Percentiles rank a stretch among this genome's conserved stretches.
These are phyloP conservation scores for Eupsittula cactorum DNA, from an alignment of 2,113 vertebrate species.

Conservation along the genomic window DNA sequence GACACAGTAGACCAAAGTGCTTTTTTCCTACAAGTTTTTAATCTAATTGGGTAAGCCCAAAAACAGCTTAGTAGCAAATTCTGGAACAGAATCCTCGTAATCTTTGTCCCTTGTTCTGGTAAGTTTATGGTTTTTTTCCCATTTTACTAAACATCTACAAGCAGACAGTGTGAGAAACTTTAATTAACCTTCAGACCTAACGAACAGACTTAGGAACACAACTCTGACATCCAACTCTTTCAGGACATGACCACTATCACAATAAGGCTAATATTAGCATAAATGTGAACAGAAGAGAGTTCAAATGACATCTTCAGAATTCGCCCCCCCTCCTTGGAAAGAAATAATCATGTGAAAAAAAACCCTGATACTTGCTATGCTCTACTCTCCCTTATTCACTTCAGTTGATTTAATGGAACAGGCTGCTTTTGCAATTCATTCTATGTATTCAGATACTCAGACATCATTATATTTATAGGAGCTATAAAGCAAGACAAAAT, in stretches of 20 bases:
- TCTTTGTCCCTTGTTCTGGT: neutral
- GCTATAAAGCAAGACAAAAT: neutral
- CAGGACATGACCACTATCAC: neutral
- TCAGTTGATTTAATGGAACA: neutral
- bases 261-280: neutral
- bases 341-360: neutral
- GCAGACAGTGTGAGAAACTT: neutral
- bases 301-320: neutral
- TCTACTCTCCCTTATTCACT: neutral
- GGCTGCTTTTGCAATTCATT: neutral
- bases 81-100: neutral
- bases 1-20: neutral
- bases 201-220: neutral
- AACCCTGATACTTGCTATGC: neutral
- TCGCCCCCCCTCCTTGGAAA: fast-evolving
- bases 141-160: neutral
- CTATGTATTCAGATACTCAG: fast-evolving
- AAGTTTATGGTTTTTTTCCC: neutral
- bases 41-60: neutral
- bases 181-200: neutral
- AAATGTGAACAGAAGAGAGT: neutral
- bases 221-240: neutral
- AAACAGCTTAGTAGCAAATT: neutral
- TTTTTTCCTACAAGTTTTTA: neutral
- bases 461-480: neutral